These are phyloP conservation scores for Phalloptychus januarius DNA, from an alignment of 2,797 vertebrate genomes.

Conservation along the genomic window DNA sequence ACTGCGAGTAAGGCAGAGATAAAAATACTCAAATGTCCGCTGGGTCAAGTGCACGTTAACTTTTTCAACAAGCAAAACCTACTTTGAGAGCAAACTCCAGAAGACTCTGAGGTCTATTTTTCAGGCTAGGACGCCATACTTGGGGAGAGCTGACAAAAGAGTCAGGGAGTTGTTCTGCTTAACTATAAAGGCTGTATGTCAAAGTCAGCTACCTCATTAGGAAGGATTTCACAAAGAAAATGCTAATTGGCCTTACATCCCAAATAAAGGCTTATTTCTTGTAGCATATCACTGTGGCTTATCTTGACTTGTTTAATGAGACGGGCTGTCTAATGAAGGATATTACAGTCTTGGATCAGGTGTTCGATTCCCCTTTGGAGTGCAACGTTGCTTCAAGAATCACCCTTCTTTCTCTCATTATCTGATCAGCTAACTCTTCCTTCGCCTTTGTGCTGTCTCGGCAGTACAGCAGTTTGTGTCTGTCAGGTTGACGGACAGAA, in stretches of 20 bases:
- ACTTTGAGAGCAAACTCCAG: constrained; percentile 25
- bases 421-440: constrained; percentile 20
- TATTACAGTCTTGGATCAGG: constrained; percentile 39
- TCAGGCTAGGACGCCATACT: constrained; percentile 22
- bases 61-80: constrained; percentile 29
- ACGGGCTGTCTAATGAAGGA: constrained; percentile 66
- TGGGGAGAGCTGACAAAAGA: constrained; percentile 44
- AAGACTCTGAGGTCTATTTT: constrained; percentile 44
- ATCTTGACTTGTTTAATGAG: constrained; percentile 63
- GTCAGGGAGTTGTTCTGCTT: constrained; percentile 49
- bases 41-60: constrained; percentile 32
- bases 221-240: constrained; percentile 65
- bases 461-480: constrained; percentile 24
- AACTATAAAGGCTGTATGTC: constrained; percentile 54
- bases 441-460: constrained; percentile 1
- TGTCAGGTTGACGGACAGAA: constrained; percentile 27
- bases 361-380: constrained; percentile 51
- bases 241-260: constrained; percentile 70
- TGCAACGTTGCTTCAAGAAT: constrained; percentile 34
- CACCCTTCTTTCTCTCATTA: constrained; percentile 44
- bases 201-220: constrained; percentile 64
- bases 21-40: constrained; percentile 17
- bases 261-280: constrained; percentile 67
- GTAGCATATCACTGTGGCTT: constrained; percentile 37
- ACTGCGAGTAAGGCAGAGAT: constrained; percentile 19